These are phyloP conservation scores for Drosophila lacicola DNA, from an alignment of 2,888 invertebrate species.

Conservation along the genomic window DNA sequence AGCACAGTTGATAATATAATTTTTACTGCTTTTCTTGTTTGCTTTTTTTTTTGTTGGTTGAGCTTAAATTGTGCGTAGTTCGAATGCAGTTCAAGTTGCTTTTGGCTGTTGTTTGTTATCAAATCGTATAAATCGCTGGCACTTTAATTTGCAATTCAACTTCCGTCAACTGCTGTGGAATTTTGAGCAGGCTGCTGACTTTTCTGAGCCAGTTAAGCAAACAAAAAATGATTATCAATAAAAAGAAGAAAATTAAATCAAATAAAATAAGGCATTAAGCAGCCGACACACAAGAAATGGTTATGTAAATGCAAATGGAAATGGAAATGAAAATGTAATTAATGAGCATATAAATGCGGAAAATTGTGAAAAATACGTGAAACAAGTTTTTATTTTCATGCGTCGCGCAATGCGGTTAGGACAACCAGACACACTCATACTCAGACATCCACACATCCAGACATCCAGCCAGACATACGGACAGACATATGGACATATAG, in stretches of 20 bases:
- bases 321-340: constrained; percentile 73
- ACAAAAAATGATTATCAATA: constrained; percentile 13
- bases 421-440: constrained; percentile 1
- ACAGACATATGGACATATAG: neutral
- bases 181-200: constrained; percentile 48
- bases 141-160: constrained; percentile 73
- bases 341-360: constrained; percentile 76
- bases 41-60: constrained; percentile 27
- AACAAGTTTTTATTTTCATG: constrained; percentile 68
- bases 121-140: constrained; percentile 54
- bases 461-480: constrained; percentile 12
- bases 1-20: too few species aligned
- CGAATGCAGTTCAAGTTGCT: constrained; percentile 59
- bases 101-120: constrained; percentile 37
- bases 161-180: constrained; percentile 70
- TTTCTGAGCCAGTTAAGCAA: constrained; percentile 44
- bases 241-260: constrained; percentile 1
- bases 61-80: constrained; percentile 39
- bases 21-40: neutral
- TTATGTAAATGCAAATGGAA: constrained; percentile 70
- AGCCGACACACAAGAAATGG: constrained; percentile 44
- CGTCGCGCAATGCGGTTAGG: constrained; percentile 38
- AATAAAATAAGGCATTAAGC: constrained; percentile 39
- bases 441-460: constrained; percentile 8
- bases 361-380: constrained; percentile 65